Base-by-base conservation (phyloP, 92 coral and sea anemone species). In the Montipora capitata region DNA sequence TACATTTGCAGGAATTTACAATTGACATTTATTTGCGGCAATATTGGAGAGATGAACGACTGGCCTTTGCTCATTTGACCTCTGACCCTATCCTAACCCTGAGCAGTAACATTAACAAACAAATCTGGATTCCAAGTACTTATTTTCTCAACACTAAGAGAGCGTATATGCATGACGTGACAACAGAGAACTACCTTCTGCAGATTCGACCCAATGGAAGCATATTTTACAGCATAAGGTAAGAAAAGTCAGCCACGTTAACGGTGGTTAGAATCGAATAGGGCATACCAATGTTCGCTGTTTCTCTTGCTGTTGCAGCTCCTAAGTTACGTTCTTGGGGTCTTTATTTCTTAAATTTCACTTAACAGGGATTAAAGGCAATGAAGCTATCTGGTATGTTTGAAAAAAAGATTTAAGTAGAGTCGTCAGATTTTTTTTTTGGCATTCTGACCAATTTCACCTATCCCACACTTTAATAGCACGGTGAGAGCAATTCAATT, bases 111-210 rank as follows among this genome's bases (percentile, higher is more conserved):
- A 96, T 97, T 8, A 94, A 96, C 89, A 95, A 95, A 81, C 96
- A 97, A 71, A 90, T 97, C 20, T 97, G 99, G 99, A 78, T 97
- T 6, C 99, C 99, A 17, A 97, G 98, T 40, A 97, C 99, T 38
- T 97, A 97, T 78, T 97, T 97, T 54, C 85, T 97, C 16, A 94
- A 91, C 7, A 94, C 98, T 12, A 97, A 97, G 85, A 95, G 89
- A 43, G 99, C 99, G 9, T 97, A 97, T 83, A 94, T 97, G 40
- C 99, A 97, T 78, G 99, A 97, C 78, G 99, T 97, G 54, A 97
- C 99, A 66, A 97, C 99, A 1, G 99, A 96, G 75, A 97, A 97
- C 74, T 97, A 97, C 51, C 89, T 97, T 68, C 89, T 97, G 38
- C 99, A 97, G 85, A 95, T 97, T 27, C 76, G 77, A 75, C 99